Base-by-base conservation (phyloP, 2,797 vertebrate species). In the Falco columbarius region DNA sequence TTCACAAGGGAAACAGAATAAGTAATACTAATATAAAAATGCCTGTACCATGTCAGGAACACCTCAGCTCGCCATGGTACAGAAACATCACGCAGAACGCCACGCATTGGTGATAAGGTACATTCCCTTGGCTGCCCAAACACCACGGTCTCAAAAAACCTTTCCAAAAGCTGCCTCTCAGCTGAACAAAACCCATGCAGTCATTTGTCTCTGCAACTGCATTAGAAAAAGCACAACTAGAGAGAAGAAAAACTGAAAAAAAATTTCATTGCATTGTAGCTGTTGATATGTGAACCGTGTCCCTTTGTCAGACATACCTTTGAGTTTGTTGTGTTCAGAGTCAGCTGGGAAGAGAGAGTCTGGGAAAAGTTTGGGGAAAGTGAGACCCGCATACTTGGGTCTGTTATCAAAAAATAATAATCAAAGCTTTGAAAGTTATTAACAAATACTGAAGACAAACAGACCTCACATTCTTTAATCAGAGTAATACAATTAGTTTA, bases 281-380 rank as follows among this genome's bases (percentile, higher is more conserved):
- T 81, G 44, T 13, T 58, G 46, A 12, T 3, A 6, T 1, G 8
- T 10, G 32, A 61, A 40, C 34, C n/a, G 12, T 0, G 0, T 22
- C 23, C 30, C 54, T 34, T 56, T 38, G 44, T 44, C 59, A 63
- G 32, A 61, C 98, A 92, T 98, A 99, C 99, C 99, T 99, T 99
- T 99, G 97, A 99, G 99, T 98, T 99, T 99, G 98, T 99, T 99
- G 99, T 99, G 99, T 98, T 99, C 99, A 0, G 99, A 99, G 98
- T 99, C 99, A 9, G 99, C 99, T 52, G 99, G 99, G 97, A 99
- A 99, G 91, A 99, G 99, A 96, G 99, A 99, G 97, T 99, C 99
- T 15, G 99, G 99, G 93, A 99, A 99, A 79, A 99, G 99, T 95
- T 99, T 99, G 82, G 99, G 99, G 84, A 99, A 99, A 27, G 99